phyloP scores from a whole-genome alignment of 2,113 vertebrate genomes.

The Pithys albifrons region DNA sequence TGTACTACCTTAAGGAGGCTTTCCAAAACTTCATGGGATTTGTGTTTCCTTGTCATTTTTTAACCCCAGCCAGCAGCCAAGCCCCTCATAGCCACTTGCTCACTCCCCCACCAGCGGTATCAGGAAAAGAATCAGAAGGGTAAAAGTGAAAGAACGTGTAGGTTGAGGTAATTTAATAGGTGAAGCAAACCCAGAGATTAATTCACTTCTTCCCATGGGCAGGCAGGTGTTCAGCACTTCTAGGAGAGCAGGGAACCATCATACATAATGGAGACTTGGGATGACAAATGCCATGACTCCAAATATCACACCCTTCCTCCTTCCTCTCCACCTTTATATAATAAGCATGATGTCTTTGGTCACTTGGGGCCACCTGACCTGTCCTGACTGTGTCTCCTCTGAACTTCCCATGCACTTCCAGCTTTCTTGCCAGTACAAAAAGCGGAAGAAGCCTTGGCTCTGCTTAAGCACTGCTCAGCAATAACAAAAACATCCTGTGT shows the following conservation, averaged over 20 bases:
- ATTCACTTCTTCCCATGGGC: neutral
- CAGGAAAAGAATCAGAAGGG: neutral
- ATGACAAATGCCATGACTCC: neutral
- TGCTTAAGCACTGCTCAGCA: neutral
- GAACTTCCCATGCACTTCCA: neutral
- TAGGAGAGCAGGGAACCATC: neutral
- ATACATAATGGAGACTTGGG: fast-evolving
- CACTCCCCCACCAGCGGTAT: neutral
- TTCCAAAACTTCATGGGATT: neutral
- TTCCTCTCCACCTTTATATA: neutral
- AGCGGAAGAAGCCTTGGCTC: neutral
- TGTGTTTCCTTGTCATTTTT: neutral
- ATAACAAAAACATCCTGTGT: neutral
- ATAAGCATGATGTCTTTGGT: neutral
- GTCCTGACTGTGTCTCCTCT: neutral
- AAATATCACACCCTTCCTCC: fast-evolving
- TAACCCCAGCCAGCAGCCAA: neutral
- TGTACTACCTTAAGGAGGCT: neutral
- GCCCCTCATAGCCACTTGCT: fast-evolving
- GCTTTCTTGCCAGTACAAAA: neutral
- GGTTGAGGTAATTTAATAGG: neutral
- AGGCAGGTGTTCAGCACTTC: neutral
- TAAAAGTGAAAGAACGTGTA: neutral
- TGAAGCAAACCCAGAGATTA: neutral
- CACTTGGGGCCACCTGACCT: neutral